These are phyloP conservation scores for Schizopygopsis pylzovi DNA, from an alignment of 2,797 vertebrate genomes.

Conservation along the genomic window DNA sequence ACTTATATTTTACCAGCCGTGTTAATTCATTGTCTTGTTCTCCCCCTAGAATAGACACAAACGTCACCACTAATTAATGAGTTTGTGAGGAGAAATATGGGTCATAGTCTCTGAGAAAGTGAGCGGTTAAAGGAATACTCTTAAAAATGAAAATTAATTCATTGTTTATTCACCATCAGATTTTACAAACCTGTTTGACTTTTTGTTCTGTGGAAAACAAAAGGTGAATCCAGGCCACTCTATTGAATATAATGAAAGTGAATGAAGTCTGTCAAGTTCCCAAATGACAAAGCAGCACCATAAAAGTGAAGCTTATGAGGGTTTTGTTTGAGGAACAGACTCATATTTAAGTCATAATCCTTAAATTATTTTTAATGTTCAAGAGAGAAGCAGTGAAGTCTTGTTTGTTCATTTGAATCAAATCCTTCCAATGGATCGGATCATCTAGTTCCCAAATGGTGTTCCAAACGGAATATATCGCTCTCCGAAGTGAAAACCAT, in stretches of 20 bases:
- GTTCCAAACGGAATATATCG: too few species aligned
- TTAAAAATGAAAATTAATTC: not conserved
- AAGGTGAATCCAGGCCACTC: not conserved
- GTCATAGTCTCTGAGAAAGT: constrained; percentile 57
- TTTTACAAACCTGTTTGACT: not conserved
- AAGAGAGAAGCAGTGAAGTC: not conserved
- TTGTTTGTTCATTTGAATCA: not conserved
- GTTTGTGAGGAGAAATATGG: constrained; percentile 66
- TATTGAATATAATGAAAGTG: constrained; percentile 8
- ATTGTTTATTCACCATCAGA: not conserved
- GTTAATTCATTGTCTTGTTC: constrained; percentile 61
- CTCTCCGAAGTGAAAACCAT: too few species aligned
- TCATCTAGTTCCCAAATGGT: not conserved
- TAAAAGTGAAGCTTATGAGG: not conserved
- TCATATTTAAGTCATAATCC: not conserved
- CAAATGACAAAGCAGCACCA: too few species aligned
- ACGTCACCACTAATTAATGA: constrained; percentile 69
- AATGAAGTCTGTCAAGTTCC: not conserved
- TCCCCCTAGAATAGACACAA: constrained; percentile 55
- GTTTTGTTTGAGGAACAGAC: not conserved
- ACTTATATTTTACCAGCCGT: constrained; percentile 45
- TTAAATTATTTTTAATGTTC: not conserved
- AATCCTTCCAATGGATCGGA: not conserved
- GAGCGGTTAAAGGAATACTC: constrained; percentile 1
- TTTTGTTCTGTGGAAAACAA: not conserved